Percentiles rank a stretch among this genome's conserved stretches.
Conservation (phyloP, 2,797 vertebrate genomes). For the Clarias laeviceps region DNA sequence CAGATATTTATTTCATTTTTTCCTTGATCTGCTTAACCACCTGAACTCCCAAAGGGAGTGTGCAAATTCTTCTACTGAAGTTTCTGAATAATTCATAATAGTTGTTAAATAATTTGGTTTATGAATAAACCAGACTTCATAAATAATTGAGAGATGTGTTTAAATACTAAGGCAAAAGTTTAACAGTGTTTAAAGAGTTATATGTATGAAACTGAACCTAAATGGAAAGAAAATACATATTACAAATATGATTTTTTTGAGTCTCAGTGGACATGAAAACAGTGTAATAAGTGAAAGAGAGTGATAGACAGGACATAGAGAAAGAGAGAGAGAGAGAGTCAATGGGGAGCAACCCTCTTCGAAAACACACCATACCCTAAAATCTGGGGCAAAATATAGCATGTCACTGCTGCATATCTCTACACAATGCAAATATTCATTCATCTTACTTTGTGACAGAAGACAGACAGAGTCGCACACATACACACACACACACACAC, state of each 20-base stretch:
- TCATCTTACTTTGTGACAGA: constrained; percentile 36
- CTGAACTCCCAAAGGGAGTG: neutral
- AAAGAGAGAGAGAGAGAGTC: constrained; percentile 17
- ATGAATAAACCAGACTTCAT: constrained; percentile 3
- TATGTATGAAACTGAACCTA: neutral
- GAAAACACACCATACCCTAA: neutral
- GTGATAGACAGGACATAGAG: neutral
- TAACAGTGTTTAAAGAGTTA: neutral
- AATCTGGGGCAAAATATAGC: constrained; percentile 46
- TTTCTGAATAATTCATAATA: constrained; percentile 1
- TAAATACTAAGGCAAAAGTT: neutral
- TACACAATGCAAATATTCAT: constrained; percentile 35
- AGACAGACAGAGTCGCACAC: neutral
- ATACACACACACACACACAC: neutral
- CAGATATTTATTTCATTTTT: neutral
- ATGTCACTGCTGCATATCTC: constrained; percentile 14
- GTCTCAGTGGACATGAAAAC: neutral
- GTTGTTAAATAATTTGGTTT: constrained; percentile 9
- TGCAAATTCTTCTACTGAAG: neutral
- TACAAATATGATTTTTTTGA: neutral
- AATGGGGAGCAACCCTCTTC: neutral
- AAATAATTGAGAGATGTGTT: constrained; percentile 4
- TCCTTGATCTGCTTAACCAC: constrained; percentile 1
- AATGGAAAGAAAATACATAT: neutral
- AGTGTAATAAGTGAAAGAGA: neutral